Base-by-base conservation (phyloP, 2,113 vertebrate genomes). In the Progne subis region DNA sequence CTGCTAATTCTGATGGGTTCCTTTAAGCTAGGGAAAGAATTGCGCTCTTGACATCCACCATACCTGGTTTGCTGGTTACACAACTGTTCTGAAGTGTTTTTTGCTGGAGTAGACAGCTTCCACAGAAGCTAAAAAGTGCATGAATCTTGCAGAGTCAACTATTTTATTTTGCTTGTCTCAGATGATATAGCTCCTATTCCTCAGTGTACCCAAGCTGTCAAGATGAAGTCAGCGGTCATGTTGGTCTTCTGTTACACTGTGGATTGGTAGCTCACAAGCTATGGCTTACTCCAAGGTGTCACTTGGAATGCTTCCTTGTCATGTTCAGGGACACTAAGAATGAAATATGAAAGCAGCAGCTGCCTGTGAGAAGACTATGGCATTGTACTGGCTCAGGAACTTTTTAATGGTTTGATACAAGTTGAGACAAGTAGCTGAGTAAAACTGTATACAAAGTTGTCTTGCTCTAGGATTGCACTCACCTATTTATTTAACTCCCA, bases 1-100 rank as follows among this genome's bases (percentile, higher is more conserved):
- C 34, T 0, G 0, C 53, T 65, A 0, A 3, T 46, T 80, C 85
- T 65, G 61, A 23, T 28, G 34, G 29, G 2, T 39, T 28, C 63
- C 79, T 76, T 76, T 64, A 61, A 65, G 28, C 65, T 20, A 60
- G n/a, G 60, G 37, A 19, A 60, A 69, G 26, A 34, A 26, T 29
- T 44, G 12, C 44, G 25, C 18, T 15, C 64, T 43, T 78, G 64
- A 52, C 52, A 83, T 46, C 32, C 24, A 39, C 41, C 64, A 28
- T 31, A 14, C 10, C 19, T 0, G 0, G 2, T 67, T 47, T 78
- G 47, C 72, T 89, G 72, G 47, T 95, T 82, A 79, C 61, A 63
- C 65, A 93, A 47, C 57, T 44, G 21, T 15, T 68, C 87, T 41
- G 31, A 26, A 68, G 34, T 25, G 41, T 74, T 72, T 79, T 6